phyloP scores from a whole-genome alignment of 2,113 vertebrate species.

The Cnemophilus loriae region DNA sequence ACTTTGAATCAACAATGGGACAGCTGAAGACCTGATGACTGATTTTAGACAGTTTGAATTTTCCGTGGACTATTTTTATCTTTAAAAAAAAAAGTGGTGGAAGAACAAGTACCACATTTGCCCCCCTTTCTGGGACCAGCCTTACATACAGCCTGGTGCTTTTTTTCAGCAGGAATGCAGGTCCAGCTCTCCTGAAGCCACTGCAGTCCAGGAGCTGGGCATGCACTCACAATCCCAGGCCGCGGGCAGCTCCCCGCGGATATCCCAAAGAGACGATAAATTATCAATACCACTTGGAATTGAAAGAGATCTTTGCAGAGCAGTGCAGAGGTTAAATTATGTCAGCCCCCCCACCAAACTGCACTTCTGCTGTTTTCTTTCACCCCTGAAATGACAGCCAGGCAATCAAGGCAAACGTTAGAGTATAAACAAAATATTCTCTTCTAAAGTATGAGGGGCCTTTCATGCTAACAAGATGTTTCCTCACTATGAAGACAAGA shows the following conservation, averaged over 20 bases:
- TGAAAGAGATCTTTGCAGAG: not conserved
- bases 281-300: not conserved
- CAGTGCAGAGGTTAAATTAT: not conserved
- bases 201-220: not conserved
- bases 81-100: not conserved
- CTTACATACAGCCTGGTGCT: not conserved
- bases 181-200: not conserved
- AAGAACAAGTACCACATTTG: not conserved
- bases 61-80: not conserved
- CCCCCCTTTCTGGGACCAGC: not conserved
- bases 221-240: rapidly evolving
- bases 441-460: slow-evolving; percentile 24
- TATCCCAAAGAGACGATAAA: not conserved
- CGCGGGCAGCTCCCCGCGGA: not conserved
- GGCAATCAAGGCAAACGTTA: not conserved
- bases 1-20: not conserved
- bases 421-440: slow-evolving; percentile 20
- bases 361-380: not conserved
- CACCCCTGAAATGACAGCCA: not conserved
- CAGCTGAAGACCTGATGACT: not conserved
- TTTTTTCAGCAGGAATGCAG: not conserved
- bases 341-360: not conserved
- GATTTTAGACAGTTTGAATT: not conserved
- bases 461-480: slow-evolving; percentile 46
- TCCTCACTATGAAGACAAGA: not conserved